Conservation (phyloP, 2,888 invertebrate species). For the Cryptops parisi region DNA sequence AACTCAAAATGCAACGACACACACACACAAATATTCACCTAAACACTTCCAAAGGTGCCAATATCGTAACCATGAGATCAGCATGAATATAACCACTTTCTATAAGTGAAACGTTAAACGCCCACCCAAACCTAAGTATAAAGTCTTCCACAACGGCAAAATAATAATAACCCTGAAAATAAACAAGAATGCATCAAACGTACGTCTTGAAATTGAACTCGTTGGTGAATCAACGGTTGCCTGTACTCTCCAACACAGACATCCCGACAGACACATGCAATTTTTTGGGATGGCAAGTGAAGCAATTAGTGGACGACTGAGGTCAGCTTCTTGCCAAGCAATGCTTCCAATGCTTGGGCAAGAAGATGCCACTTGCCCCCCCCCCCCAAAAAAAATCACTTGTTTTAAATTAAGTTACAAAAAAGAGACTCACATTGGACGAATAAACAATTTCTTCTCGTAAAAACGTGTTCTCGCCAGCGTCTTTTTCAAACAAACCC, state of each 20-base stretch:
- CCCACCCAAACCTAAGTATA: conserved; percentile 85
- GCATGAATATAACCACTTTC: conserved; percentile 57
- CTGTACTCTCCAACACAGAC: no score
- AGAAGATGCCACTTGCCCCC: no score
- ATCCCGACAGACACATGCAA: no score
- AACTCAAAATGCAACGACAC: not conserved
- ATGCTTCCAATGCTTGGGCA: no score
- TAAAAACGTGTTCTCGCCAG: conserved; percentile 79
- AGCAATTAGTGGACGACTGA: no score
- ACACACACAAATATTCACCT: no score
- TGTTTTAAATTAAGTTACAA: not conserved
- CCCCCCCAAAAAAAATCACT: no score
- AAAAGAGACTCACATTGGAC: conserved; percentile 51
- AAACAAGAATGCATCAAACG: no score
- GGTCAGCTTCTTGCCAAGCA: no score
- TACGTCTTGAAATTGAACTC: no score
- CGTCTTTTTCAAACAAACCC: conserved; percentile 84
- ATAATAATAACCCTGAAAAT: conserved; percentile 72
- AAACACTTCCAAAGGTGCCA: conserved; percentile 76
- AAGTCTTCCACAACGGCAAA: conserved; percentile 94
- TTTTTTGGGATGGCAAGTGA: no score
- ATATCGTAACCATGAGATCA: conserved; percentile 69
- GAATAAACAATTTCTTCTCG: conserved; percentile 93
- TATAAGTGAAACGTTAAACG: conserved; percentile 65
- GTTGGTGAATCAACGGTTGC: no score